phyloP scores from a whole-genome alignment of 2,113 vertebrate genomes.

The Platichthys stellatus region DNA sequence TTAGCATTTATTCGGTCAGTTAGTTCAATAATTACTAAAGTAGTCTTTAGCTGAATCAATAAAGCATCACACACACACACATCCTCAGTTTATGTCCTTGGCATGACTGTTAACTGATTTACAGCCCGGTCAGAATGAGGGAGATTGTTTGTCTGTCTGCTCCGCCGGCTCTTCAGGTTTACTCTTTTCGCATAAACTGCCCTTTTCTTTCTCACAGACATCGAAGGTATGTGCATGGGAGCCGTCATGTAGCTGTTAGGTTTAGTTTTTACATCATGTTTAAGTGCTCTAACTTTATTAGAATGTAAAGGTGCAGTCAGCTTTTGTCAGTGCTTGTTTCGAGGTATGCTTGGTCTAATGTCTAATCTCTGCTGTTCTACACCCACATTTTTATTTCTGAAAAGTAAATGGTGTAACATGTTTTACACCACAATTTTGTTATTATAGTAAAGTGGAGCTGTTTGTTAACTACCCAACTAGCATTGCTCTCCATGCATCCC shows the following conservation, averaged over 20 bases:
- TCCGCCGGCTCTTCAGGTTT: constrained; percentile 15
- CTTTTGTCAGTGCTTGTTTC: not conserved
- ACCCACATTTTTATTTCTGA: not conserved
- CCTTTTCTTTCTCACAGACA: too few relatives aligned
- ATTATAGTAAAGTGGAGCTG: not conserved
- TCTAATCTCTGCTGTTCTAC: constrained; percentile 12
- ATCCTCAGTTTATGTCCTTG: not conserved
- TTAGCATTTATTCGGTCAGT: not conserved
- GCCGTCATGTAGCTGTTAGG: not conserved
- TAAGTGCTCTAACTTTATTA: not conserved
- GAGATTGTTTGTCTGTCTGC: not conserved
- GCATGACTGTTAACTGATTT: not conserved
- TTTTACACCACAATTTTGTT: not conserved
- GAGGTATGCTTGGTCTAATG: constrained; percentile 14
- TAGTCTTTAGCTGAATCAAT: not conserved
- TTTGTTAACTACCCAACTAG: not conserved
- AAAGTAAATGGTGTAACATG: not conserved
- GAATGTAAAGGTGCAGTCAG: not conserved
- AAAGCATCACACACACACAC: too few relatives aligned
- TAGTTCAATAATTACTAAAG: not conserved
- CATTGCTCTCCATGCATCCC: not conserved
- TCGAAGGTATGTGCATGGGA: not conserved
- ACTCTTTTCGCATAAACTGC: not conserved
- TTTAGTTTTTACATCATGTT: not conserved
- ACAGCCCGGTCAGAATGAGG: not conserved